Conservation (phyloP, 2,113 vertebrate genomes). For the Trematomus loennbergii region DNA sequence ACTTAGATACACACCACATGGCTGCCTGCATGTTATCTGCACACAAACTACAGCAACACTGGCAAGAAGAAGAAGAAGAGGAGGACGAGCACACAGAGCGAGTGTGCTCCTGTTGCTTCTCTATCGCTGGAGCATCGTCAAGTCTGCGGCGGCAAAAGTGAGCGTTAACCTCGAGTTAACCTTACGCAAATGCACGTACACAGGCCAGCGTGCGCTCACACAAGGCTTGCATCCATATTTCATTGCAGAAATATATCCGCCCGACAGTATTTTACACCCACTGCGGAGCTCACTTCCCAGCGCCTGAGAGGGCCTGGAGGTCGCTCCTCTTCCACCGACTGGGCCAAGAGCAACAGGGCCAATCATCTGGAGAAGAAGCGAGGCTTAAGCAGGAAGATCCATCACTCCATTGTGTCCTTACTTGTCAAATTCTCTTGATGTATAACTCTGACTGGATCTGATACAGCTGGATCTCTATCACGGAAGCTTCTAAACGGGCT, state of each 20-base stretch:
- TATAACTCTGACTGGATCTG: constrained; percentile 11
- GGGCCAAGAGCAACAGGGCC: constrained; percentile 65
- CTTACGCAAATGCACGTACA: constrained; percentile 52
- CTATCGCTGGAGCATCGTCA: constrained; percentile 73
- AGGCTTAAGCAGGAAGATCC: constrained; percentile 16
- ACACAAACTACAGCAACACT: constrained; percentile 38
- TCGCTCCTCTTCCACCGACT: constrained; percentile 39
- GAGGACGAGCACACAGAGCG: constrained; percentile 2
- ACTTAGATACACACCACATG: constrained; percentile 63
- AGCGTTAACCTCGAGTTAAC: constrained; percentile 80
- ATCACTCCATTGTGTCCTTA: background rate
- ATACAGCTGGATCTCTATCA: background rate
- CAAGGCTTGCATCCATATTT: constrained; percentile 78
- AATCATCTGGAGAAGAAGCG: constrained; percentile 45
- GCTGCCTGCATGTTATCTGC: constrained; percentile 50
- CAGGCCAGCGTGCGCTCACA: constrained; percentile 41
- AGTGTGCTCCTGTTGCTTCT: constrained; percentile 52
- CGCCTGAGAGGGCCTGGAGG: constrained; percentile 43
- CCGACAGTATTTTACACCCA: constrained; percentile 73
- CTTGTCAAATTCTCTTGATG: constrained; percentile 17
- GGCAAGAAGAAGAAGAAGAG: constrained; percentile 31
- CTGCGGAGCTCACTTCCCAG: constrained; percentile 60
- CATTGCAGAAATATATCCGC: constrained; percentile 79
- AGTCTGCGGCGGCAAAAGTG: constrained; percentile 76
- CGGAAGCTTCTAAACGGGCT: background rate